Percentiles rank a stretch among this genome's conserved stretches.
These are phyloP conservation scores for Microcebus murinus DNA, from an alignment of 2,113 vertebrate genomes.

Conservation along the genomic window DNA sequence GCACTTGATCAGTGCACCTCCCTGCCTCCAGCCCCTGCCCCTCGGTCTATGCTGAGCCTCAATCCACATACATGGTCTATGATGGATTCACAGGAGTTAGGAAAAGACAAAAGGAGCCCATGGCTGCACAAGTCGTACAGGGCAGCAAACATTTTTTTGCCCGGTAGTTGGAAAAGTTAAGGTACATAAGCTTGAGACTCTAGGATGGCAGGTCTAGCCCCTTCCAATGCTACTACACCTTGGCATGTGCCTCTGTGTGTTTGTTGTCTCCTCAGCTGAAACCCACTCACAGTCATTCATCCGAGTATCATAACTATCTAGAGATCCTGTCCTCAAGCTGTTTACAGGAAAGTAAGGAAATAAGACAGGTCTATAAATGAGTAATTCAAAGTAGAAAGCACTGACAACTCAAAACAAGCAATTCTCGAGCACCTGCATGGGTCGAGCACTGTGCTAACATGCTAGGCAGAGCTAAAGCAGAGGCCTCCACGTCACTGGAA, in stretches of 20 bases:
- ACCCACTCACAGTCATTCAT: background rate
- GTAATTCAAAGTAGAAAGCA: background rate
- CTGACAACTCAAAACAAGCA: background rate
- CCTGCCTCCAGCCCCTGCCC: background rate
- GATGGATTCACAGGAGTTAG: background rate
- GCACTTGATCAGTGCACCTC: background rate
- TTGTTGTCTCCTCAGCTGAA: background rate
- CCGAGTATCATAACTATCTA: background rate
- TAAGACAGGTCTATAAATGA: background rate
- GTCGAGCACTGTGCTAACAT: background rate
- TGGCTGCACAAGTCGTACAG: background rate
- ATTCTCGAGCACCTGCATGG: fast-evolving
- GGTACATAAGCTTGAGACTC: background rate
- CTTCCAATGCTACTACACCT: background rate
- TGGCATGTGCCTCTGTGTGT: background rate
- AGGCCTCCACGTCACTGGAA: fast-evolving
- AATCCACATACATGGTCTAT: background rate
- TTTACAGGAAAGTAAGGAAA: background rate
- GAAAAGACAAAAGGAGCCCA: background rate
- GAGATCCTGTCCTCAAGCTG: background rate
- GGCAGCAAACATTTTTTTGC: background rate
- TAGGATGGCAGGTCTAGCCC: background rate
- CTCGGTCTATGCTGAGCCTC: background rate
- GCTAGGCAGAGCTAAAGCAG: background rate
- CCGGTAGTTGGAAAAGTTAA: background rate